Percentiles rank a stretch among this genome's conserved stretches.
Evolutionary conservation across 2,797 vertebrate genomes (phyloP).

Genomic region (Coregonus ussuriensis): DNA sequence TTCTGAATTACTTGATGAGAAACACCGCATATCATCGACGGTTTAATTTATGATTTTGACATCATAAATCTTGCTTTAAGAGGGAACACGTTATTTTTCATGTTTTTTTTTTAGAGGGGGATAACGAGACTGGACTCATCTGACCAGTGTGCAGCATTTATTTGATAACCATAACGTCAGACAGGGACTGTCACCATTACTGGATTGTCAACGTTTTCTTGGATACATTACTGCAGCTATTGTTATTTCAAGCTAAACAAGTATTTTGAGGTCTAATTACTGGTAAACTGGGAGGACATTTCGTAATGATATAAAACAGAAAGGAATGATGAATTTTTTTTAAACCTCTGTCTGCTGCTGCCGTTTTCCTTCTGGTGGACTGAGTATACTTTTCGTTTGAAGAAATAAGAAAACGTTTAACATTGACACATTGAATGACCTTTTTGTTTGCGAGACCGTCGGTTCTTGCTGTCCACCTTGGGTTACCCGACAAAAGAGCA

Average conservation of each 20-base stretch:
- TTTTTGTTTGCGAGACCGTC: constrained; percentile 43
- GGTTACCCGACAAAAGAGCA: constrained; percentile 58
- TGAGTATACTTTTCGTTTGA: constrained; percentile 60
- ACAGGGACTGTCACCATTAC: constrained; percentile 55
- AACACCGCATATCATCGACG: constrained; percentile 45
- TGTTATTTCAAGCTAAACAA: constrained; percentile 42
- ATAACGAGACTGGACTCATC: constrained; percentile 27
- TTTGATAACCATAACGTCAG: constrained; percentile 55
- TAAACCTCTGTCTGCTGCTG: constrained; percentile 57
- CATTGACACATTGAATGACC: constrained; percentile 45
- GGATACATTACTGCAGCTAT: constrained; percentile 36
- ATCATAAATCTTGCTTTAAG: constrained; percentile 32
- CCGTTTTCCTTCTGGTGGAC: constrained; percentile 70
- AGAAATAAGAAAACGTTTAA: constrained; percentile 45
- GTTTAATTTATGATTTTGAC: constrained; percentile 48
- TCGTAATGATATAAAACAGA: constrained; percentile 77
- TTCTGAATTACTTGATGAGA: constrained; percentile 33
- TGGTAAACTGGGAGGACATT: constrained; percentile 63
- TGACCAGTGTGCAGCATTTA: constrained; percentile 50
- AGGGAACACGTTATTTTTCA: constrained; percentile 48
- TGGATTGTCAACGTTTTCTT: constrained; percentile 29
- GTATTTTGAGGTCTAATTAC: constrained; percentile 43
- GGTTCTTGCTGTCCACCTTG: constrained; percentile 38
- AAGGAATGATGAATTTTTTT: constrained; percentile 74
- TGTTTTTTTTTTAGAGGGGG: constrained; percentile 30